Conservation (phyloP, 2,888 invertebrate species). For the Dermolepida albohirtum region DNA sequence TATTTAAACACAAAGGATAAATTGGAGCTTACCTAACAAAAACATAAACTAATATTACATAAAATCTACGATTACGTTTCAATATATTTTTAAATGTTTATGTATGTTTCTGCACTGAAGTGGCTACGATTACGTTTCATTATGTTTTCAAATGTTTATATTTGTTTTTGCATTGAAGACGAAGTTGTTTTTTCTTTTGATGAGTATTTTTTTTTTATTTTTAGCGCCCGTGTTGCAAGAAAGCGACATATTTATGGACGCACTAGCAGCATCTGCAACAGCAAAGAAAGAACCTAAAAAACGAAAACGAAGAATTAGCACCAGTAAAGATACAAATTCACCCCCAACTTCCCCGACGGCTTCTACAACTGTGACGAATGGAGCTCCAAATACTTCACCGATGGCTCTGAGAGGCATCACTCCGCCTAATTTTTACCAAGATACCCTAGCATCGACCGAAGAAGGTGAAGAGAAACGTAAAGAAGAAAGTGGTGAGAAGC, state of each 20-base stretch:
- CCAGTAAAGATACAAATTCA: slow-evolving; percentile 71
- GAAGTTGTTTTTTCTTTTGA: background rate
- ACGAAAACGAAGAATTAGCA: slow-evolving; percentile 79
- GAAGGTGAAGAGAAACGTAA: slow-evolving; percentile 61
- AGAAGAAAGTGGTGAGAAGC: slow-evolving; percentile 55
- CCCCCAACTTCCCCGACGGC: slow-evolving; percentile 66
- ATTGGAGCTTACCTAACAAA: too few relatives aligned
- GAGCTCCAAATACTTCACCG: slow-evolving; percentile 53
- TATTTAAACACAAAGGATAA: too few relatives aligned
- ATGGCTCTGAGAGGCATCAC: slow-evolving; percentile 61
- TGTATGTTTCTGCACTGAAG: too few relatives aligned
- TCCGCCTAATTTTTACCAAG: slow-evolving; percentile 87
- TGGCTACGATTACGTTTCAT: too few relatives aligned
- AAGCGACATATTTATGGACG: slow-evolving; percentile 95
- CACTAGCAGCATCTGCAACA: slow-evolving; percentile 82
- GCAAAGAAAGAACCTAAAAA: slow-evolving; percentile 81
- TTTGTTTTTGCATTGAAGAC: too few relatives aligned
- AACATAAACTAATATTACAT: too few relatives aligned
- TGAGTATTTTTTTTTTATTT: slow-evolving; percentile 54
- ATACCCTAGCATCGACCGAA: slow-evolving; percentile 77
- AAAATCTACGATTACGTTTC: too few relatives aligned
- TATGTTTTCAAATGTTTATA: too few relatives aligned
- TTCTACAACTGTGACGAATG: slow-evolving; percentile 51
- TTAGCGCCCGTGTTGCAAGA: slow-evolving; percentile 84
- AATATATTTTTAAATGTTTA: too few relatives aligned